Conservation (phyloP, 2,113 vertebrate species). For the Myrmophylax atrothorax region DNA sequence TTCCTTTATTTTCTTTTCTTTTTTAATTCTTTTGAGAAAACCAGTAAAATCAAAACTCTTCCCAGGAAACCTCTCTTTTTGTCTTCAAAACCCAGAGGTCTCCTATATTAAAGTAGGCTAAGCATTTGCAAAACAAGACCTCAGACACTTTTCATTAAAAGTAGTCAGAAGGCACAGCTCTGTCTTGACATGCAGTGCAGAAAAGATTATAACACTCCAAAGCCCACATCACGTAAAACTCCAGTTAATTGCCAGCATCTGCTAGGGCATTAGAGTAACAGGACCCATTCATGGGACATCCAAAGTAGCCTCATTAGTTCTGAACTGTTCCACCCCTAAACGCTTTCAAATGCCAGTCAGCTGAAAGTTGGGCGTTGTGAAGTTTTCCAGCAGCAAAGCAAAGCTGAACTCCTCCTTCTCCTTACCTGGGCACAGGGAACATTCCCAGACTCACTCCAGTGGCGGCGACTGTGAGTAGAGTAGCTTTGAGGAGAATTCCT, state of each 20-base stretch:
- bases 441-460: constrained; percentile 43
- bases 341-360: neutral
- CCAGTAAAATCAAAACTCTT: neutral
- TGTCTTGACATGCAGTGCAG: accelerated
- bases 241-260: neutral
- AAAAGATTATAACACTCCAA: neutral
- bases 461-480: neutral
- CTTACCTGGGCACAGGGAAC: neutral
- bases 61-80: neutral
- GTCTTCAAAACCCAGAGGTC: neutral
- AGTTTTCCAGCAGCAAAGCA: accelerated
- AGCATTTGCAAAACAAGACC: neutral
- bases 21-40: neutral
- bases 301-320: neutral
- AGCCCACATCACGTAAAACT: neutral
- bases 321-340: neutral
- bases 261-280: neutral
- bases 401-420: neutral
- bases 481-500: constrained; percentile 37
- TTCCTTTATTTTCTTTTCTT: neutral
- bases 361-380: neutral
- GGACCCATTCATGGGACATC: neutral
- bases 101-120: neutral
- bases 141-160: neutral
- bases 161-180: neutral